Evolutionary conservation across 2,113 vertebrate species (phyloP).

Genomic region (Notothenia rossii): DNA sequence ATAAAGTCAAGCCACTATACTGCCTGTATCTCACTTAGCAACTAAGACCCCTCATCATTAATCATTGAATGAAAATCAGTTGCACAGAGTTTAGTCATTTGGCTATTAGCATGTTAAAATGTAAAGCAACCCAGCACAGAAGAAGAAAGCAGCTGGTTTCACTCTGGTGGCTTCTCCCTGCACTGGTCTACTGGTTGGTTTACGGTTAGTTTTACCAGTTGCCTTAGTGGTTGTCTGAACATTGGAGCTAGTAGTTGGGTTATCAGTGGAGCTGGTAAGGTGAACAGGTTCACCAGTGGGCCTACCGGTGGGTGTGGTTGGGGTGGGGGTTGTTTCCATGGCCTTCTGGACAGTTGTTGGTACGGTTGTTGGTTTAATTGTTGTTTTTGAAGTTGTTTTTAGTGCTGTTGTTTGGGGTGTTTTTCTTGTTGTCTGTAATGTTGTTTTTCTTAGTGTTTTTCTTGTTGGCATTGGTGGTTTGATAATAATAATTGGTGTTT

Average conservation of each 20-base stretch:
- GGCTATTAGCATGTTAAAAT: slow-evolving; percentile 29
- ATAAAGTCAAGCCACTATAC: not conserved
- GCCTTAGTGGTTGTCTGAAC: slow-evolving; percentile 22
- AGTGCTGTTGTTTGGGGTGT: slow-evolving; percentile 9
- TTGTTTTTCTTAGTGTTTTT: slow-evolving; percentile 40
- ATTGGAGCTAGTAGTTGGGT: slow-evolving; percentile 20
- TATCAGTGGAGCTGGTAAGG: slow-evolving; percentile 47
- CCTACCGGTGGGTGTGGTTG: slow-evolving; percentile 70
- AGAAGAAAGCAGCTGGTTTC: slow-evolving; percentile 42
- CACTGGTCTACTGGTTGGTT: slow-evolving; percentile 44
- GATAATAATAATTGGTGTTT: slow-evolving; percentile 36
- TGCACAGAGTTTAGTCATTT: not conserved
- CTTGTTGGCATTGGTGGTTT: slow-evolving; percentile 65
- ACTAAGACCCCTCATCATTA: not conserved
- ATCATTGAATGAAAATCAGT: slow-evolving; percentile 1
- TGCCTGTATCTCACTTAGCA: not conserved
- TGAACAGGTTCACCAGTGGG: slow-evolving; percentile 53
- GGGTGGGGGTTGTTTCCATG: slow-evolving; percentile 41
- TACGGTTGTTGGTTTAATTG: slow-evolving; percentile 23
- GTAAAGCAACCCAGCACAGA: slow-evolving; percentile 43
- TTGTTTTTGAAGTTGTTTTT: slow-evolving; percentile 21
- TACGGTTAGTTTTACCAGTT: slow-evolving; percentile 20
- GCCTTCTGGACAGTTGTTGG: slow-evolving; percentile 51
- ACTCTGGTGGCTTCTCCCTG: slow-evolving; percentile 43
- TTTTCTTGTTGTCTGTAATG: not conserved